Base-by-base conservation (phyloP, 2,888 invertebrate genomes). In the Eupithecia tripunctaria region DNA sequence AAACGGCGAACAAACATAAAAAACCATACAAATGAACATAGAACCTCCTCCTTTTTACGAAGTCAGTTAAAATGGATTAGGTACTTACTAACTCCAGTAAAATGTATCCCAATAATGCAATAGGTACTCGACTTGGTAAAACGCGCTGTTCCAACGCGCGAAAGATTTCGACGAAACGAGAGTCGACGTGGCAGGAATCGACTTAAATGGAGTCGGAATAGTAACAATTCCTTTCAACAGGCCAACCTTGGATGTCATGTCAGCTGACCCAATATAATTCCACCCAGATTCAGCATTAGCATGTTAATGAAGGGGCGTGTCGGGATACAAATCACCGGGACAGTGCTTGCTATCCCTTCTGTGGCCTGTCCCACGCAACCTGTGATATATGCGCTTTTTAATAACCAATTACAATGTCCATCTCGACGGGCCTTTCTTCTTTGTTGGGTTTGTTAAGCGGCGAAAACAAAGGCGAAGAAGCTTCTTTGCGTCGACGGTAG, bases 251-350 rank as follows among this genome's bases (percentile, higher is more conserved):
- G 74, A 72, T 78, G 78, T 79, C 78, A 76, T 78, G 78, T 79
- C 78, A 76, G 76, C 81, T 77, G 82, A 86, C 85, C 85, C 82
- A 80, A 81, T 82, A 79, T 84, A 75, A 74, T 79, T 75, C 85
- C 74, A 71, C 85, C 88, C 87, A 88, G 88, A 87, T 85, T 87
- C 89, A 78, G 85, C 84, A 93, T 94, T 93, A 93, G 89, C 91
- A 93, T 93, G 91, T 91, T 93, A 93, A 94, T 93, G 92, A 93
- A 92, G 88, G 88, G 93, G 93, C 92, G 93, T 79, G 68, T 77
- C 73, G 81, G 82, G 85, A 84, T 87, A 89, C 90, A 89, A 90
- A 90, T 91, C 78, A 80, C 70, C 36, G 18, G 63, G n/a, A 63
- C 63, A 32, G 29, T 21, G 8, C 3, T 2, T 29, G 2, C 63